These are phyloP conservation scores for Desmodus rotundus DNA, from an alignment of 2,113 vertebrate species.

Conservation along the genomic window DNA sequence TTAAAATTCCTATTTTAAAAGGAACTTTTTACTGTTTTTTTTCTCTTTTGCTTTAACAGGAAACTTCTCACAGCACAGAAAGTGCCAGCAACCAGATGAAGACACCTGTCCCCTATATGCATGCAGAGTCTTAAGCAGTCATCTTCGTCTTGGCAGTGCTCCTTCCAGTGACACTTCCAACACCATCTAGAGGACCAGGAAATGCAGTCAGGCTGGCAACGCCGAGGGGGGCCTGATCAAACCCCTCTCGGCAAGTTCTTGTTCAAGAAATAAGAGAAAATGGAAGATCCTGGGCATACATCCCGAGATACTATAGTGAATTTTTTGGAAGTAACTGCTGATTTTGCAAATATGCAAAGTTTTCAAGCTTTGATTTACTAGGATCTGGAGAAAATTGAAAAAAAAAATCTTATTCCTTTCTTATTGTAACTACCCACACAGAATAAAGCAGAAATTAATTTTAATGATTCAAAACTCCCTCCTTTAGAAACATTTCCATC, in stretches of 20 bases:
- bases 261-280: conserved; percentile 9
- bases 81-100: conserved; percentile 74
- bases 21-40: conserved; percentile 61
- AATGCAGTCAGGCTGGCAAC: conserved; percentile 44
- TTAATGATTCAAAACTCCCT: background rate
- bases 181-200: conserved; percentile 69
- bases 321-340: conserved; percentile 28
- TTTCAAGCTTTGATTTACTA: conserved; percentile 50
- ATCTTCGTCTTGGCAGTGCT: conserved; percentile 61
- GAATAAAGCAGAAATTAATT: conserved; percentile 1
- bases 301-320: background rate
- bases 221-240: conserved; percentile 34
- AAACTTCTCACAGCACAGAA: conserved; percentile 55
- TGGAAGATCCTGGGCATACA: conserved; percentile 25
- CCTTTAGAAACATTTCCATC: background rate
- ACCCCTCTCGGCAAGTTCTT: background rate
- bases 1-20: conserved; percentile 9
- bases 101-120: conserved; percentile 64
- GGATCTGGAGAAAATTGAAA: background rate
- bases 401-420: background rate
- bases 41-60: conserved; percentile 50
- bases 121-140: conserved; percentile 59
- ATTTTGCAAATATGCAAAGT: conserved; percentile 43
- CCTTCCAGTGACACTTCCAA: conserved; percentile 63
- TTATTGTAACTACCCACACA: background rate